Evolutionary conservation across 2,113 vertebrate genomes (phyloP), one percentile per base, ranked within the genome.

Genomic region (Pterocles burchelli): DNA sequence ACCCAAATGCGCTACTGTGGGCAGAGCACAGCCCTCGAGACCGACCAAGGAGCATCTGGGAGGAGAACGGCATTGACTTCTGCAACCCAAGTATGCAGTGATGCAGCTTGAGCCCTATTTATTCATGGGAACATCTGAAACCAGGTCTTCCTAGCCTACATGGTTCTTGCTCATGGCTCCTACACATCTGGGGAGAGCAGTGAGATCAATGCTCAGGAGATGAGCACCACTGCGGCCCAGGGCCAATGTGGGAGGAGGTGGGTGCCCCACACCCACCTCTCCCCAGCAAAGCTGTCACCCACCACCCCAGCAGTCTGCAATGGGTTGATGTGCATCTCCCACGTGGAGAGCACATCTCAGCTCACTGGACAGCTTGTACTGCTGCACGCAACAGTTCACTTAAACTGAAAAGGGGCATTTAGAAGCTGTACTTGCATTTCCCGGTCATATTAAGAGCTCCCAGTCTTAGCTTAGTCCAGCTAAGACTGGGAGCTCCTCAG

Each of bases 291-390:
- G 61, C 38, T 15, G 9, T 51, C 13, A 10, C 13, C 29, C 63
- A 33, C 29, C n/a, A 13, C n/a, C 7, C 15, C 4, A 3, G 7
- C 1, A 21, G 26, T 33, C 21, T 72, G 31, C 28, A 13, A 24
- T 0, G 4, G 46, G 72, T 26, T 3, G 0, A 22, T 6, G 28
- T 26, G 20, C 34, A 38, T 31, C 41, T 38, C 41, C 65, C 5
- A 3, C 9, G 43, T 41, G 11, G 2, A 31, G n/a, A 36, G 45
- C 7, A 34, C 28, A 34, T 8, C 52, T 73, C 33, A 17, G 43
- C 21, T 55, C 9, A 1, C 77, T 22, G 34, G 59, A 20, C 19
- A 29, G 31, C n/a, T 86, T 65, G 63, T 31, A 13, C 31, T 1
- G 1, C 3, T 51, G 28, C 49, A 22, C 10, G 20, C 38, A 38